Base-by-base conservation (phyloP, 1,140 invertebrate species). In the Drosophila athabasca region DNA sequence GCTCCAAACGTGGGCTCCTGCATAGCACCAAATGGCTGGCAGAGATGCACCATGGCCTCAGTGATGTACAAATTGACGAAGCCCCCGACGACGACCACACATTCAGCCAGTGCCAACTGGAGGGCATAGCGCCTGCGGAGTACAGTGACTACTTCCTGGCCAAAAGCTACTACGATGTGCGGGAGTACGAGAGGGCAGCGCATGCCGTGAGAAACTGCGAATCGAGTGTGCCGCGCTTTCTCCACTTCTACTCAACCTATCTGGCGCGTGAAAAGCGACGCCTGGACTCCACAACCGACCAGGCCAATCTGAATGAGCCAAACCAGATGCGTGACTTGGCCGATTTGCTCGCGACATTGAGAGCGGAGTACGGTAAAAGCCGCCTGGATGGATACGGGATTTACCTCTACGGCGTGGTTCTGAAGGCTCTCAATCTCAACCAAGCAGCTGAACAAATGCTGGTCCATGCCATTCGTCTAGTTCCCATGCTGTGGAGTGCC, bases 171-270 rank as follows among this genome's bases (percentile, higher is more conserved):
- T 99, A 98, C 92, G 97, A 99, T 92, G 93, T 96, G 13, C 96
- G 97, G 81, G 98, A 99, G 92, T 99, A 98, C 92, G 96, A 98
- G 77, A 94, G 98, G 89, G 96, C 97, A 66, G 96, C 97, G 0
- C 95, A 95, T 93, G 97, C 97, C 82, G 93, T 97, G 9, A 94
- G 95, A 77, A 93, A 95, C 39, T 96, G 95, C 75, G 92, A 90
- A 55, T 94, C 93, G 76, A 89, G 88, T 62, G 95, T 90, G 89
- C 94, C n/a, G 94, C 96, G 92, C 90, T 99, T 99, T 92, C 90
- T 99, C 1, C 94, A 97, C 90, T 94, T 95, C 67, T 99, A 98
- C 92, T 95, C 97, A 0, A 93, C 94, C 22, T 99, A 98, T 88
- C 94, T 98, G 92, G 96, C 97, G 0, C 95, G 95, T 55, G 97